Base-by-base conservation (phyloP, 2,888 invertebrate species). In the Drosophila paranaensis region DNA sequence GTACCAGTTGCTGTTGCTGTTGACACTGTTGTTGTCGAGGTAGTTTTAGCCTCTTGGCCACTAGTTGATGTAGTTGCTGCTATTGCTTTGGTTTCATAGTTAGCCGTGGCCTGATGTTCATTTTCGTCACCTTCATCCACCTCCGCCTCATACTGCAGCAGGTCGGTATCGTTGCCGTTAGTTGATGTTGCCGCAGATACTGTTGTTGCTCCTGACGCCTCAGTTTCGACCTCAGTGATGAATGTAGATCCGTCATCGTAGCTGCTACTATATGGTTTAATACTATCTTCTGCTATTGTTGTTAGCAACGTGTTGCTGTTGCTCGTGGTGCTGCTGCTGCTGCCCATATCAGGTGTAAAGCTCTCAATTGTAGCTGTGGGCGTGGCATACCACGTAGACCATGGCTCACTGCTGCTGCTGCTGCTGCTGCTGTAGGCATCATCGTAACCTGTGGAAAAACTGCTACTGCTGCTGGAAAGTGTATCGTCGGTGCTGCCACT, bases 61-160 rank as follows among this genome's bases (percentile, higher is more conserved):
- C 40, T 55, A 30, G 63, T 60, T 63, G 61, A 16, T 37, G 37
- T 45, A 39, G 64, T 42, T 50, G 68, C 14, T 57, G 57, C n/a
- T 73, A 79, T 82, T 90, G 73, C 88, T 90, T 76, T 90, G 88
- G 85, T 84, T 82, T 88, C 83, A 71, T 77, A 77, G 77, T 60
- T 65, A 61, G 75, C 63, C 62, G 83, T 79, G 55, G 76, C 71
- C 63, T 71, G 74, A 69, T 77, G 67, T 71, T 75, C 77, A 72
- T 77, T 73, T 35, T 58, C 73, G 35, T 66, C 65, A 66, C 74
- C 74, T 33, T 81, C 79, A 63, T 68, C 65, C 65, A 79, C 16
- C 57, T 77, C 81, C 43, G 77, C 53, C 60, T 82, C 79, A 70
- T 84, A 81, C 42, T 78, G 78, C 62, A 76, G 56, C 76, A 69